Evolutionary conservation across 2,113 vertebrate species (phyloP), one percentile per base, ranked within the genome.

Genomic region (Pangasianodon hypophthalmus): DNA sequence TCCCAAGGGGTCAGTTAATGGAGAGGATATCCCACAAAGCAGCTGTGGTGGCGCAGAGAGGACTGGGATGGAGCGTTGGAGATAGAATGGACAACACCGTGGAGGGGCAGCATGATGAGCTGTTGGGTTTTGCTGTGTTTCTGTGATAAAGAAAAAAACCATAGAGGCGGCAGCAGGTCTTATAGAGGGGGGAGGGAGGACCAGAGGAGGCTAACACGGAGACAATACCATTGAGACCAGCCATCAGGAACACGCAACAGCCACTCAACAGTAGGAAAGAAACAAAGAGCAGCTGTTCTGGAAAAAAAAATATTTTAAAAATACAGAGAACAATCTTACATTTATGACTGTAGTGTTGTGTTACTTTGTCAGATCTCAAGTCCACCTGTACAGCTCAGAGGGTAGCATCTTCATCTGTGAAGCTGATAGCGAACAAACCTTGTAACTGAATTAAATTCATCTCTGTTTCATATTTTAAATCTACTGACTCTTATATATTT

Each of bases 81-180:
- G 60, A 88, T 79, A 88, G 48, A 48, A 87, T 64, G 73, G 89
- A 48, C 2, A 84, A 92, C 84, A 69, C 67, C 0, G 19, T n/a
- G 64, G 60, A 82, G 81, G 82, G 73, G 85, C 83, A 87, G 86
- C 60, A 52, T 37, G 44, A 90, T 67, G 79, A 90, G 90, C 81
- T 85, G 81, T 79, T 73, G 85, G 79, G 86, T 81, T 91, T 56
- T 85, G 44, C 89, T 90, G 89, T 37, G 32, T 85, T 89, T 91
- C 71, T 85, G 44, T 92, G 88, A 92, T 92, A 90, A 92, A 84
- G 56, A 62, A 90, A 81, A 88, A 60, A 48, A 71, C 56, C 81
- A 82, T 62, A 58, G 71, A 80, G 44, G 24, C 69, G 11, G 71
- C 87, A 88, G 80, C 82, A 62, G 84, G 52, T 52, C 64, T 84